Conservation (phyloP, 2,113 vertebrate genomes). For the Cettia cetti region DNA sequence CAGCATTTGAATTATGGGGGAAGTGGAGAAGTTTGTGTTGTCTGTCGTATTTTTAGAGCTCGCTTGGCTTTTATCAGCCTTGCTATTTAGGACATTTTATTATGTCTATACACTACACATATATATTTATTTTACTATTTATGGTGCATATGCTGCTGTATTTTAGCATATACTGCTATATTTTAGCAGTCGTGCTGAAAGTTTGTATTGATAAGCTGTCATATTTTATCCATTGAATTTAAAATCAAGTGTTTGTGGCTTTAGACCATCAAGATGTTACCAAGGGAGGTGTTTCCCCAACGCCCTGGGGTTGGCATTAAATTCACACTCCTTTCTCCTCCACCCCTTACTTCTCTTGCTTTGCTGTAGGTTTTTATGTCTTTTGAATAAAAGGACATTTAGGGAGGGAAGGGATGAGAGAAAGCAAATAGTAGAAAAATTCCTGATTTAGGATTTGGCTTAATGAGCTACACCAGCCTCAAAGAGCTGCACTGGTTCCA, state of each 20-base stretch:
- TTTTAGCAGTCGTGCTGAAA: background rate
- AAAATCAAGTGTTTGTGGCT: background rate
- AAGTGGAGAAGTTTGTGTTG: constrained; percentile 2
- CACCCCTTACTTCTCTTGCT: background rate
- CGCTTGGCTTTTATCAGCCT: background rate
- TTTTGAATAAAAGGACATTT: background rate
- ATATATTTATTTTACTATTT: background rate
- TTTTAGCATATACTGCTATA: background rate
- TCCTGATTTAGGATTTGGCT: background rate
- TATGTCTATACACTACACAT: too few species aligned
- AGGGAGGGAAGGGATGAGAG: background rate
- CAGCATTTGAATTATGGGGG: constrained; percentile 6
- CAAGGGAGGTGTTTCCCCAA: background rate
- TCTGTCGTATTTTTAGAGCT: background rate
- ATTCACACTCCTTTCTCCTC: accelerated
- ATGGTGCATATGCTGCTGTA: background rate
- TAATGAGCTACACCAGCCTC: background rate
- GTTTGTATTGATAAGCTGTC: background rate
- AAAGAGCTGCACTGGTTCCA: background rate
- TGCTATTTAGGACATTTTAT: background rate
- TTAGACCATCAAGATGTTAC: background rate
- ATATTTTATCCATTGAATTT: background rate
- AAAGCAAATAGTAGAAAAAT: background rate
- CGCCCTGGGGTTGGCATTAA: background rate
- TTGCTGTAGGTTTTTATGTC: background rate